phyloP scores from a whole-genome alignment of 2,888 invertebrate genomes.

The Pterobdella sp. region DNA sequence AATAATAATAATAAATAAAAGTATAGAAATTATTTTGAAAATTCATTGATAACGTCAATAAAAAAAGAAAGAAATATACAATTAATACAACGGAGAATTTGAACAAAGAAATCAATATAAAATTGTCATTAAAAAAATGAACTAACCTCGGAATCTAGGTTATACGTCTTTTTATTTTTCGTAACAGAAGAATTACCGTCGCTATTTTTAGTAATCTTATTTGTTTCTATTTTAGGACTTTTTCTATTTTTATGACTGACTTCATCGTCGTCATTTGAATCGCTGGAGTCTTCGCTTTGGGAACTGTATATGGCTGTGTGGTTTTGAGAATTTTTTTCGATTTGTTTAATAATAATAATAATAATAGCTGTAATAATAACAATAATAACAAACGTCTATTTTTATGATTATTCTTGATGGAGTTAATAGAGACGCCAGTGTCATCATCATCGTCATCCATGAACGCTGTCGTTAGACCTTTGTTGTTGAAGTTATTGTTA shows the following conservation, averaged over 20 bases:
- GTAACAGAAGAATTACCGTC: neutral
- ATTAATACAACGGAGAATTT: neutral
- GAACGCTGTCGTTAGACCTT: slow-evolving; percentile 16
- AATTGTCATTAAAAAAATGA: neutral
- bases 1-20: neutral
- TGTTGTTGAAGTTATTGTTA: neutral
- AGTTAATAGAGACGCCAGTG: neutral
- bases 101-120: neutral
- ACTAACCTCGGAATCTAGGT: slow-evolving; percentile 3
- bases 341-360: neutral
- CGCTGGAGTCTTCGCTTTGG: slow-evolving; percentile 14
- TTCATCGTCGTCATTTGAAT: neutral
- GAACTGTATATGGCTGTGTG: slow-evolving; percentile 20
- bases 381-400: slow-evolving; percentile 22
- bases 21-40: neutral
- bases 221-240: neutral
- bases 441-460: slow-evolving; percentile 26
- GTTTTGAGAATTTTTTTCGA: neutral
- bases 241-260: neutral
- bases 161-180: slow-evolving; percentile 5
- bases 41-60: too few relatives aligned
- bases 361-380: neutral
- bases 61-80: neutral
- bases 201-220: neutral
- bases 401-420: slow-evolving; percentile 24